These are phyloP conservation scores for Apistogramma diplotaenia DNA, from an alignment of 2,113 vertebrate species.

Conservation along the genomic window DNA sequence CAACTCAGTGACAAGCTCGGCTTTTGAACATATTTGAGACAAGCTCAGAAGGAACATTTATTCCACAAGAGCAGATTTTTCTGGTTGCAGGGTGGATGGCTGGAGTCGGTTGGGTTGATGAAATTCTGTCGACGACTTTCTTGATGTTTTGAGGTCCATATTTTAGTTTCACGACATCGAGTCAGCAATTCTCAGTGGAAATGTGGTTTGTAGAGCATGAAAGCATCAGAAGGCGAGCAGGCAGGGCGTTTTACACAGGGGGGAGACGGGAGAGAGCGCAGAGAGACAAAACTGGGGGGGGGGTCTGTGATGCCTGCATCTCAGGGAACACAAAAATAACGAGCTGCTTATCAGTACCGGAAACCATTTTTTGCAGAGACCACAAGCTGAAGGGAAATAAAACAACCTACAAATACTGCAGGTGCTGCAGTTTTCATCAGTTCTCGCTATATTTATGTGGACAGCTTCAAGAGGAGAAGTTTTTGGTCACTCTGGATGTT, in stretches of 20 bases:
- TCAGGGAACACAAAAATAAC: neutral
- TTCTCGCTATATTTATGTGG: neutral
- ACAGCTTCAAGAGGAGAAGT: neutral
- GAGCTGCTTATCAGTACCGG: neutral
- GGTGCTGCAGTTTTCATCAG: neutral
- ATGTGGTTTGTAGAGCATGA: slow-evolving; percentile 46
- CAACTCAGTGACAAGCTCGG: neutral
- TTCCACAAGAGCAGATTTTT: neutral
- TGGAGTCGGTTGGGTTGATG: neutral
- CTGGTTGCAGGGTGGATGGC: neutral
- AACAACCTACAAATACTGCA: neutral
- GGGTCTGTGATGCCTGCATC: neutral
- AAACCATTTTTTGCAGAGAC: neutral
- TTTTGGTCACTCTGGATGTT: neutral
- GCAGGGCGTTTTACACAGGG: neutral
- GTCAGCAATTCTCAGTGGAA: slow-evolving; percentile 10
- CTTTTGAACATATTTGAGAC: neutral
- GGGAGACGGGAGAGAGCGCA: neutral
- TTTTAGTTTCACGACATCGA: slow-evolving; percentile 20
- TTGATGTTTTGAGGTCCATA: neutral
- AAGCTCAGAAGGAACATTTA: neutral
- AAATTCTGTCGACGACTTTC: neutral
- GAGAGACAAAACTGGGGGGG: neutral
- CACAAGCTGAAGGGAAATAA: neutral
- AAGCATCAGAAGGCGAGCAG: slow-evolving; percentile 3